Conservation (phyloP, 1,140 invertebrate species). For the Calycopis cecrops region DNA sequence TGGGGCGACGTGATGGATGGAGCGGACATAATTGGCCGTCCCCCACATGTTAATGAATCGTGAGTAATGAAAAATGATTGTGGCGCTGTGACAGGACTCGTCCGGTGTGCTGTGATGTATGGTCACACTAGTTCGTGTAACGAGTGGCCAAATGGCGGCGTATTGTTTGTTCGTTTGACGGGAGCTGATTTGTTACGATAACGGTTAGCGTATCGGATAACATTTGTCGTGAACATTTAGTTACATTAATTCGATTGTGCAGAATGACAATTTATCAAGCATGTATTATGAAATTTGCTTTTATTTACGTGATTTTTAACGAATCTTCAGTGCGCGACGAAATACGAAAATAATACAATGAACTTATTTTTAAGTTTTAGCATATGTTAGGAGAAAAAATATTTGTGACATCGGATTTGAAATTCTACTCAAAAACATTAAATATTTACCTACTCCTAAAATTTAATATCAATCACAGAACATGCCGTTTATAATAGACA, state of each 20-base stretch:
- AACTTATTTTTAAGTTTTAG: no score
- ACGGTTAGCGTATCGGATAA: background rate
- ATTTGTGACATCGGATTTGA: no score
- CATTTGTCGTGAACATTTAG: background rate
- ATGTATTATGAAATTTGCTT: no score
- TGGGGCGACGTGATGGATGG: slow-evolving; percentile 63
- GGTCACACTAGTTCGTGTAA: slow-evolving; percentile 43
- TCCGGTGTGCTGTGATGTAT: slow-evolving; percentile 38
- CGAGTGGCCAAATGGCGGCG: slow-evolving; percentile 33
- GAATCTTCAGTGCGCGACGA: no score
- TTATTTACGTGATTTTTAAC: no score
- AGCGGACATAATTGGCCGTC: slow-evolving; percentile 62
- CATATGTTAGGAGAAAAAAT: no score
- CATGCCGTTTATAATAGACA: no score
- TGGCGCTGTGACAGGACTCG: slow-evolving; percentile 37
- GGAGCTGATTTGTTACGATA: slow-evolving; percentile 7
- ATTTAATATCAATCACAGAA: no score
- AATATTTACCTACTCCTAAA: no score
- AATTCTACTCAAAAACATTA: no score
- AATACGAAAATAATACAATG: no score
- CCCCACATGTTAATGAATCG: slow-evolving; percentile 66
- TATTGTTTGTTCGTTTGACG: slow-evolving; percentile 27
- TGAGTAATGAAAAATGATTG: slow-evolving; percentile 69
- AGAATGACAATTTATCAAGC: background rate
- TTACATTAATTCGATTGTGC: background rate